These are phyloP conservation scores for Rhyacophila brunnea DNA, from an alignment of 1,140 invertebrate genomes.

Conservation along the genomic window DNA sequence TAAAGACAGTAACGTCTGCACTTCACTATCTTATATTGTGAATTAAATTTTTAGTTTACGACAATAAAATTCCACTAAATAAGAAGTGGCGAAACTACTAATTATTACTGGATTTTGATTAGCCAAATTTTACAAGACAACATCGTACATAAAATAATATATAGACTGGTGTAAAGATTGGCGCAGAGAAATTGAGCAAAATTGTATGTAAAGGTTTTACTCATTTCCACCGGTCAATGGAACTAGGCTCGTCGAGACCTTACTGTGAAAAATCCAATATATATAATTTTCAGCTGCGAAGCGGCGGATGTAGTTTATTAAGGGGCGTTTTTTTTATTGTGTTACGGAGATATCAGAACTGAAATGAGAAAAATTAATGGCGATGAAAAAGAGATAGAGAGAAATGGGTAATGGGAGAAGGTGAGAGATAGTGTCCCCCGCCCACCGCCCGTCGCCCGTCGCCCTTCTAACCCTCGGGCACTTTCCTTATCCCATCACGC, in stretches of 20 bases:
- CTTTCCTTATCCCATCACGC: slow-evolving; percentile 55
- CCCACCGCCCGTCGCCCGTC: slow-evolving; percentile 40
- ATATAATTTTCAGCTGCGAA: slow-evolving; percentile 21
- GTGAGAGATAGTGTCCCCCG: slow-evolving; percentile 55
- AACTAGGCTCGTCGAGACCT: neutral
- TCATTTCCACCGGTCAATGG: neutral
- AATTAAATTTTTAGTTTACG: no score
- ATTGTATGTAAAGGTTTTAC: no score
- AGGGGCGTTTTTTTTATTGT: slow-evolving; percentile 31
- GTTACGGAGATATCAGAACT: slow-evolving; percentile 27
- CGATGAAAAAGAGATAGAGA: slow-evolving; percentile 14
- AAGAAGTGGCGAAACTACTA: no score
- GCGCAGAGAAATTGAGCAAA: no score
- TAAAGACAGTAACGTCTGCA: no score
- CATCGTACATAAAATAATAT: no score
- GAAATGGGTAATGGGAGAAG: slow-evolving; percentile 58
- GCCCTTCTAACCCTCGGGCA: slow-evolving; percentile 24
- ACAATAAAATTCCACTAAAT: no score
- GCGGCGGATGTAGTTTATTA: slow-evolving; percentile 15
- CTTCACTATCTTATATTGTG: no score
- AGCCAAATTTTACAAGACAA: no score
- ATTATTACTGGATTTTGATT: no score
- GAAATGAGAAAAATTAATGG: slow-evolving; percentile 22
- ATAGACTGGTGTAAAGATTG: no score
- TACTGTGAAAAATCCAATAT: slow-evolving; percentile 3